Conservation (phyloP, 2,888 invertebrate species). For the Carpatolechia fugitivella region DNA sequence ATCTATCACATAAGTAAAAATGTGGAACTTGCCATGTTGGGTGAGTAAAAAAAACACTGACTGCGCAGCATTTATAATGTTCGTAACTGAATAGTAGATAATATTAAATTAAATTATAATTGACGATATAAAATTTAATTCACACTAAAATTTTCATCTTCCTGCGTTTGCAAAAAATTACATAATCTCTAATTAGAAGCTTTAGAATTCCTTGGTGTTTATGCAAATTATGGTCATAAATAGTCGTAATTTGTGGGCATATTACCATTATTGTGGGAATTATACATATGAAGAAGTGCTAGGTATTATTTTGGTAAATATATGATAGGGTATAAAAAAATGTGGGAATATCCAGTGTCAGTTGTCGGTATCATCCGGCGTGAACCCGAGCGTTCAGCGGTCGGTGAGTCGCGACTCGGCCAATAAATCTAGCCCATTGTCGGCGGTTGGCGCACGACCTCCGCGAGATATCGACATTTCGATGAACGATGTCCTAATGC, state of each 20-base stretch:
- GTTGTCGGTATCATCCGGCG: constrained; percentile 36
- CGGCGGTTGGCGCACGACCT: constrained; percentile 32
- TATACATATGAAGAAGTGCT: not conserved
- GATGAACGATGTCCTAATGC: constrained; percentile 13
- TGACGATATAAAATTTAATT: not conserved
- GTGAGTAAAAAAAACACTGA: no score
- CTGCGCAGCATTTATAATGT: no score
- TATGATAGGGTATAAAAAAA: not conserved
- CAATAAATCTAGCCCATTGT: constrained; percentile 46
- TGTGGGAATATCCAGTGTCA: constrained; percentile 23
- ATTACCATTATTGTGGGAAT: not conserved
- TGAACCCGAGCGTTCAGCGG: constrained; percentile 33
- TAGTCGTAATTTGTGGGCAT: not conserved
- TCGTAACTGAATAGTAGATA: no score
- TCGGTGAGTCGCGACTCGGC: constrained; percentile 35
- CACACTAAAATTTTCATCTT: no score
- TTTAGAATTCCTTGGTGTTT: no score
- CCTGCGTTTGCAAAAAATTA: no score
- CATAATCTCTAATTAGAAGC: no score
- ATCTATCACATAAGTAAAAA: no score
- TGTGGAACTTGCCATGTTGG: no score
- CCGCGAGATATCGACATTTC: constrained; percentile 12
- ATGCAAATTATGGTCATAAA: no score
- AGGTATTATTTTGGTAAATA: not conserved
- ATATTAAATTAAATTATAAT: not conserved